Conservation (phyloP, 64 coral and sea anemone species). For the Pocillopora verrucosa region DNA sequence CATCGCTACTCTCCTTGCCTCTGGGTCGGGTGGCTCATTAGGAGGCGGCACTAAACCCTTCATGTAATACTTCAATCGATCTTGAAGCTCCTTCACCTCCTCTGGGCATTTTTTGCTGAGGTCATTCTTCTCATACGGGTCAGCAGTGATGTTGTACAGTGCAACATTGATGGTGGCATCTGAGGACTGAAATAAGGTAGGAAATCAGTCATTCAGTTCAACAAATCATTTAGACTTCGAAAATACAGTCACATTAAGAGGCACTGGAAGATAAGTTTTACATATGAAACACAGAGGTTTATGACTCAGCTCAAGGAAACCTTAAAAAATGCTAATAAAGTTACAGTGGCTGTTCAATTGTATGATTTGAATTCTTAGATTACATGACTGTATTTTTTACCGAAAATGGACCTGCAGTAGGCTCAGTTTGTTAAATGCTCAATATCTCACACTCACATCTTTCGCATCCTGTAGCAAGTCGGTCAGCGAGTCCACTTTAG, state of each 20-base stretch:
- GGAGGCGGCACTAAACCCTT: slow-evolving; percentile 23
- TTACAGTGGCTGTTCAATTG: too few species aligned
- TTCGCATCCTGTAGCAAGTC: background rate
- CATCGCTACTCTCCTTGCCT: slow-evolving; percentile 25
- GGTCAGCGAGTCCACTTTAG: background rate
- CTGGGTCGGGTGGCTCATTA: slow-evolving; percentile 37
- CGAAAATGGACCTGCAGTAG: too few species aligned
- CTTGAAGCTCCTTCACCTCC: slow-evolving; percentile 36
- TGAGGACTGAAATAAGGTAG: background rate
- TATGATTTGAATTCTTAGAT: too few species aligned
- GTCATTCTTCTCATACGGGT: slow-evolving; percentile 61
- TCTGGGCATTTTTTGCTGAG: slow-evolving; percentile 45
- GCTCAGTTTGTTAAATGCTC: too few species aligned
- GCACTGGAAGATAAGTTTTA: too few species aligned
- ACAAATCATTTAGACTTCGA: too few species aligned
- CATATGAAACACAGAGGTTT: too few species aligned
- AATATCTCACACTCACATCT: background rate
- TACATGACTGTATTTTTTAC: too few species aligned
- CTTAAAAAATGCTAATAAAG: too few species aligned
- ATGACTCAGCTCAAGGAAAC: too few species aligned
- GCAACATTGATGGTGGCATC: slow-evolving; percentile 14
- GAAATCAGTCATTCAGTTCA: too few species aligned
- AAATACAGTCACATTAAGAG: too few species aligned
- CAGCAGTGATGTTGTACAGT: slow-evolving; percentile 59
- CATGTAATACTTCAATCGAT: slow-evolving; percentile 49